Percentiles rank a stretch among this genome's conserved stretches.
Conservation (phyloP, 2,113 vertebrate genomes). For the Bostrychus sinensis region DNA sequence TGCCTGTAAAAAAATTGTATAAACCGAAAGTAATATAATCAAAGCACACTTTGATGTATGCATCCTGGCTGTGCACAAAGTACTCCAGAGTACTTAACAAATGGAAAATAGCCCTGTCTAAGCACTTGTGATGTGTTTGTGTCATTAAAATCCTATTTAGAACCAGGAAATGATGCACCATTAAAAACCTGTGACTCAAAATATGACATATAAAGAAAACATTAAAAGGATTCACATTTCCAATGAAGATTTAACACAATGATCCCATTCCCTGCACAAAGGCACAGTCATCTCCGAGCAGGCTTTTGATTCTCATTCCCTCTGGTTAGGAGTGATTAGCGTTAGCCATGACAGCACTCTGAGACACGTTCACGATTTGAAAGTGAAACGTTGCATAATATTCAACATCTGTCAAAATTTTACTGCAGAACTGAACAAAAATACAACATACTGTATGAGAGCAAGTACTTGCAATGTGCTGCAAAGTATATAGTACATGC, state of each 20-base stretch:
- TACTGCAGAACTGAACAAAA: background rate
- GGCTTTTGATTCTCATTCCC: conserved; percentile 52
- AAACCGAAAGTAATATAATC: no score
- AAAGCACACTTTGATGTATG: no score
- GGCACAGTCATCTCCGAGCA: conserved; percentile 37
- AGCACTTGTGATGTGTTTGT: background rate
- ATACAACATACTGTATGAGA: no score
- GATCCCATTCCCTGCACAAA: conserved; percentile 45
- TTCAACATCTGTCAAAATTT: no score
- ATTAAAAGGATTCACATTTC: conserved; percentile 50
- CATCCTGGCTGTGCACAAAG: background rate
- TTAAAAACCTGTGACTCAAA: conserved; percentile 8
- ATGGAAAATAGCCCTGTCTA: background rate
- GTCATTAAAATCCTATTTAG: background rate
- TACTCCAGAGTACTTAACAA: background rate
- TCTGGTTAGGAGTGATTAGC: conserved; percentile 32
- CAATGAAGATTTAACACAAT: conserved; percentile 33
- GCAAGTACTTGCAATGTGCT: no score
- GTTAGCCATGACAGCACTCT: conserved; percentile 7
- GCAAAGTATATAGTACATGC: no score
- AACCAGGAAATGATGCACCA: background rate
- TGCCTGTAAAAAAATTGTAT: no score
- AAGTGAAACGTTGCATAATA: no score
- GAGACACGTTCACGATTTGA: conserved; percentile 3
- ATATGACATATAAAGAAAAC: conserved; percentile 43